Conservation (phyloP, 2,888 invertebrate genomes). For the Scrobipalpa costella region DNA sequence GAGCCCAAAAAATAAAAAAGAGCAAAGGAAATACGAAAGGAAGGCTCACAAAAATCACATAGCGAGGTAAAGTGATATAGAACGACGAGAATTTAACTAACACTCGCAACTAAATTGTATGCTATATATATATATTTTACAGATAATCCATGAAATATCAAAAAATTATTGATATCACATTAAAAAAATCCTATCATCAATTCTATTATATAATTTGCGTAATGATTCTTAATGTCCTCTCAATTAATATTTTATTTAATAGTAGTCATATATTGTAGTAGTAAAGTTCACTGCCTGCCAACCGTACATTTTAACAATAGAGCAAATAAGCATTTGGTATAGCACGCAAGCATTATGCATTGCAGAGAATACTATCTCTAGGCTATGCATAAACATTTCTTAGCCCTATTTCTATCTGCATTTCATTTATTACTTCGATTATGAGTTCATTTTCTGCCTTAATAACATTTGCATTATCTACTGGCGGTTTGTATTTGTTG, state of each 20-base stretch:
- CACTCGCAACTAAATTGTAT: too few species aligned
- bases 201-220: too few species aligned
- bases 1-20: too few species aligned
- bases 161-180: too few species aligned
- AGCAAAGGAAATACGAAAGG: not conserved
- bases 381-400: conserved; percentile 32
- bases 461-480: not conserved
- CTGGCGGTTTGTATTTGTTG: not conserved
- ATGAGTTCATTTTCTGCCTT: conserved; percentile 19
- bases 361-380: conserved; percentile 34
- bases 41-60: not conserved
- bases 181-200: too few species aligned
- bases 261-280: not conserved
- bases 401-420: conserved; percentile 24
- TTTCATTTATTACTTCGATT: conserved; percentile 25
- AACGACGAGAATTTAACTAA: too few species aligned
- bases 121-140: too few species aligned
- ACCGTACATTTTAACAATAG: conserved; percentile 55
- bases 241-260: too few species aligned
- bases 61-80: too few species aligned
- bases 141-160: too few species aligned
- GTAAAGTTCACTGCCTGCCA: conserved; percentile 29
- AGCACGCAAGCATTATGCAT: conserved; percentile 59
- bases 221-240: too few species aligned
- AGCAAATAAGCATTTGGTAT: conserved; percentile 59